phyloP scores from a whole-genome alignment of 2,113 vertebrate genomes.

The Tapirus terrestris region DNA sequence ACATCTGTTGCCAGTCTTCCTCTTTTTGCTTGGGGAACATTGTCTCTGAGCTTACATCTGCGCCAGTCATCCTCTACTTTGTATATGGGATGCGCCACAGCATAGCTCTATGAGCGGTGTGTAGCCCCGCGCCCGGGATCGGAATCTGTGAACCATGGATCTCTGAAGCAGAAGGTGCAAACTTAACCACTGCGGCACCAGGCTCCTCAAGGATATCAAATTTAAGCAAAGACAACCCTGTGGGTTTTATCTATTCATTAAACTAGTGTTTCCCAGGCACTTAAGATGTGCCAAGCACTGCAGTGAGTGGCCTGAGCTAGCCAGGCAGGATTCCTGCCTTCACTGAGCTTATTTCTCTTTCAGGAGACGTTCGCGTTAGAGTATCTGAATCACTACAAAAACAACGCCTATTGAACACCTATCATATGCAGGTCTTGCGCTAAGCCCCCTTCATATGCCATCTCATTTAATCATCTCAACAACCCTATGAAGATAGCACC shows the following conservation, averaged over 20 bases:
- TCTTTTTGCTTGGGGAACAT: no score
- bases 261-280: background rate
- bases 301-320: background rate
- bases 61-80: no score
- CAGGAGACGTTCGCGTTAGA: background rate
- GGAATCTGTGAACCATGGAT: no score
- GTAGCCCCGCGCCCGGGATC: no score
- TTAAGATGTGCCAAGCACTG: background rate
- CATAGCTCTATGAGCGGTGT: no score
- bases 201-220: background rate
- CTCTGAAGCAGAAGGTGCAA: no score
- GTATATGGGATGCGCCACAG: no score
- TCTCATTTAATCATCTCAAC: background rate
- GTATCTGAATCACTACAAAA: background rate
- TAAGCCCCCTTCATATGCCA: background rate
- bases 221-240: background rate
- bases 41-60: no score
- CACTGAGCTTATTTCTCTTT: background rate
- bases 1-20: no score
- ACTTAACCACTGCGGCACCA: no score
- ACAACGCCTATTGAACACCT: background rate
- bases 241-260: background rate
- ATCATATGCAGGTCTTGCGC: background rate
- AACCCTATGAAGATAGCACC: background rate
- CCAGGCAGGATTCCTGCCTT: background rate